Evolutionary conservation across 2,888 invertebrate species (phyloP).

Genomic region (Drosophila mimetica): DNA sequence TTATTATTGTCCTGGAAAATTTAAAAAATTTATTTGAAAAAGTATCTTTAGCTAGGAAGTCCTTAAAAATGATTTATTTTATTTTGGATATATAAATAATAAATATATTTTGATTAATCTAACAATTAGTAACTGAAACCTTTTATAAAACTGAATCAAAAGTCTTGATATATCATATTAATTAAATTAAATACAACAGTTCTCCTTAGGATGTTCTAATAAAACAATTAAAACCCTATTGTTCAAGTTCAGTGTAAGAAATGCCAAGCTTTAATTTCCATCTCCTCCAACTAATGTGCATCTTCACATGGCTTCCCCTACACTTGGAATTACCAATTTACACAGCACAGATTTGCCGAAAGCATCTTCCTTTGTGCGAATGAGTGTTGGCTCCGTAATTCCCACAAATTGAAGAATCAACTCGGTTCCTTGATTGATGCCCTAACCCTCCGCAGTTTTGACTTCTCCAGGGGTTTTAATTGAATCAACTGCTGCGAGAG

Average conservation of each 20-base stretch:
- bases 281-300: conserved; percentile 23
- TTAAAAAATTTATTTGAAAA: too few relatives aligned
- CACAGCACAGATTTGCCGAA: conserved; percentile 35
- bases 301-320: conserved; percentile 14
- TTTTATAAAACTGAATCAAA: too few relatives aligned
- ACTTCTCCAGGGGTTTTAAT: conserved; percentile 47
- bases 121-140: too few relatives aligned
- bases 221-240: neutral
- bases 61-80: too few relatives aligned
- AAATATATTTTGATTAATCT: too few relatives aligned
- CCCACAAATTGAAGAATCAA: conserved; percentile 46
- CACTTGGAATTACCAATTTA: conserved; percentile 37
- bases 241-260: neutral
- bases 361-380: conserved; percentile 30
- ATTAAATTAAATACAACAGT: neutral
- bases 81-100: too few relatives aligned
- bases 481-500: conserved; percentile 64
- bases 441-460: conserved; percentile 32
- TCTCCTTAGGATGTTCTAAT: neutral
- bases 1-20: too few relatives aligned
- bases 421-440: conserved; percentile 41
- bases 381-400: conserved; percentile 23
- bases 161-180: too few relatives aligned
- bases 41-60: too few relatives aligned
- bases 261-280: conserved; percentile 28